These are phyloP conservation scores for Onychomys torridus DNA, from an alignment of 2,797 vertebrate species.

Conservation along the genomic window DNA sequence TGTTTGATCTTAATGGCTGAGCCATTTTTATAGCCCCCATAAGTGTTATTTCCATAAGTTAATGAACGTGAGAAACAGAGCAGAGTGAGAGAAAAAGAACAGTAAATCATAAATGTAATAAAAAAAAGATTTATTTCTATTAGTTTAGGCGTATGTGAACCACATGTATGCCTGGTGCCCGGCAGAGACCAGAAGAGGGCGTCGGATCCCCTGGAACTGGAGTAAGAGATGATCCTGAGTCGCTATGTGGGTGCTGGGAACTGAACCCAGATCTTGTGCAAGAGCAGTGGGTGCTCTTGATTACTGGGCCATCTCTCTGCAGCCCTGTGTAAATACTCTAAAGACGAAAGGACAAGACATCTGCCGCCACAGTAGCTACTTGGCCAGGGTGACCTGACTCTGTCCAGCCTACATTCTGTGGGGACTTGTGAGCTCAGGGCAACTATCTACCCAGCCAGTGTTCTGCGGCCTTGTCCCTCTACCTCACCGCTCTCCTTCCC, in stretches of 20 bases:
- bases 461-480: not conserved
- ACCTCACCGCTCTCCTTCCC: not conserved
- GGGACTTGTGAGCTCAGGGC: rapidly evolving
- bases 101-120: not conserved
- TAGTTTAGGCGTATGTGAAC: no score
- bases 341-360: not conserved
- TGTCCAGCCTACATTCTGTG: not conserved
- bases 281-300: not conserved
- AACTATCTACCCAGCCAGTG: rapidly evolving
- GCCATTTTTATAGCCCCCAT: not conserved
- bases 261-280: not conserved
- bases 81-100: not conserved
- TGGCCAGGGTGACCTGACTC: not conserved
- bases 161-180: not conserved
- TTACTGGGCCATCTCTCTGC: not conserved
- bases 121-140: not conserved
- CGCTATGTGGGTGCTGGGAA: not conserved
- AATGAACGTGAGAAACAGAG: not conserved
- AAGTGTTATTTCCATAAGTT: not conserved
- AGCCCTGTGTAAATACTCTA: not conserved
- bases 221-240: not conserved
- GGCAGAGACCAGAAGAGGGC: not conserved
- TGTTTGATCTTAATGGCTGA: not conserved
- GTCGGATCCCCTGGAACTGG: not conserved
- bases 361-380: not conserved